Conservation (phyloP, 2,888 invertebrate species). For the Rosalia funebris region DNA sequence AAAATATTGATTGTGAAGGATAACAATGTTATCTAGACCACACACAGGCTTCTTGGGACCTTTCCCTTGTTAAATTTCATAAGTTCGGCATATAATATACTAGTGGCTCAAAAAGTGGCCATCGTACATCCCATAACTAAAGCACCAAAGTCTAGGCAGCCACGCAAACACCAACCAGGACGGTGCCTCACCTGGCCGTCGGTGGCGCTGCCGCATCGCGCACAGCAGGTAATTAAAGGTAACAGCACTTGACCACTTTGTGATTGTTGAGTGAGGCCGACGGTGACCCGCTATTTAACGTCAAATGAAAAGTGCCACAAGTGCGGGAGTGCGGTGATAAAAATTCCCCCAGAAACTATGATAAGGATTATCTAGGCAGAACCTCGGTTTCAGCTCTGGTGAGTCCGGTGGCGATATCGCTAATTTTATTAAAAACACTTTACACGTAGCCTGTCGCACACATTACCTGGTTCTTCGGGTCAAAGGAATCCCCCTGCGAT, state of each 20-base stretch:
- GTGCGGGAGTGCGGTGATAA: slow-evolving; percentile 31
- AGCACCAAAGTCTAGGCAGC: slow-evolving; percentile 22
- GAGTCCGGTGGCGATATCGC: slow-evolving; percentile 7
- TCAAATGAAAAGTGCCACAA: slow-evolving; percentile 26
- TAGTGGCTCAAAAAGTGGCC: too few relatives aligned
- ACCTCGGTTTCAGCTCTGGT: slow-evolving; percentile 18
- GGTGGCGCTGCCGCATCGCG: slow-evolving; percentile 41
- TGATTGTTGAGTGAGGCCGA: slow-evolving; percentile 43
- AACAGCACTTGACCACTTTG: slow-evolving; percentile 52
- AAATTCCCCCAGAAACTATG: slow-evolving; percentile 32
- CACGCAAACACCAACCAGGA: slow-evolving; percentile 9
- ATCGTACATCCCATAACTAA: neutral
- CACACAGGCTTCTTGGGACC: too few relatives aligned
- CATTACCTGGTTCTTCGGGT: slow-evolving; percentile 36
- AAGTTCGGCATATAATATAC: too few relatives aligned
- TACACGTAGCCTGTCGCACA: slow-evolving; percentile 39
- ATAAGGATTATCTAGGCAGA: slow-evolving; percentile 31
- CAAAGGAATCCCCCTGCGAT: slow-evolving; percentile 1
- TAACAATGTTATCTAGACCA: too few relatives aligned
- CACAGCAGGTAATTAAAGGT: slow-evolving; percentile 52
- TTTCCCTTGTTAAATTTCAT: too few relatives aligned
- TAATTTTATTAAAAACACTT: slow-evolving; percentile 25
- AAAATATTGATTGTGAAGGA: too few relatives aligned
- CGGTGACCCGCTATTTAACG: slow-evolving; percentile 32
- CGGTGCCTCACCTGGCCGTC: slow-evolving; percentile 42